Conservation (phyloP, 30 jellyfish, hydroid and myxozoan species). For the Aurelia sp. region DNA sequence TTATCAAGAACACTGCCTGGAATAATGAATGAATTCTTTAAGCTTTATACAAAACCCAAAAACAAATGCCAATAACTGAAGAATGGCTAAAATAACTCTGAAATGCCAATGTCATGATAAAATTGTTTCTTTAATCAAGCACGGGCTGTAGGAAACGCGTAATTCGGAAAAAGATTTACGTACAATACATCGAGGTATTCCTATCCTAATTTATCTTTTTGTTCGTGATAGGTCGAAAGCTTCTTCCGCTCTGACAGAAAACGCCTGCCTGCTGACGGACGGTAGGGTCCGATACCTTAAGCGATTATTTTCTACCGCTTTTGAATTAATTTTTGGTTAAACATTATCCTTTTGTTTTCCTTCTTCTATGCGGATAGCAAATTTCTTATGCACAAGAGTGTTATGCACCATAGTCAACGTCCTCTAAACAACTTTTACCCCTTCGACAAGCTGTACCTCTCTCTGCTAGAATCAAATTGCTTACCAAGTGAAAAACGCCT, state of each 20-base stretch:
- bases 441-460: background rate
- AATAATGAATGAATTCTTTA: background rate
- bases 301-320: no score
- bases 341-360: no score
- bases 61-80: background rate
- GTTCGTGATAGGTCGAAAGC: no score
- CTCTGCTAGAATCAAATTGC: background rate
- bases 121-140: background rate
- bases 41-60: background rate
- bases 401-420: background rate
- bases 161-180: no score
- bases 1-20: conserved; percentile 23
- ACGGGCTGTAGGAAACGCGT: no score
- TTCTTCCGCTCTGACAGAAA: no score
- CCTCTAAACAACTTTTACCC: background rate
- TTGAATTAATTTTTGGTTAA: no score
- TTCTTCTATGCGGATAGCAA: no score
- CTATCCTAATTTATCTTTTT: background rate
- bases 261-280: no score
- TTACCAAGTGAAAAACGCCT: conserved; percentile 23
- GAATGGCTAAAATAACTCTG: background rate
- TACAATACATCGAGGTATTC: no score
- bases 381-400: no score
- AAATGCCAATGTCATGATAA: background rate
- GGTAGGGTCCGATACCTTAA: no score